Evolutionary conservation across 2,797 vertebrate species (phyloP), one percentile per base, ranked within the genome.

Genomic region (Pseudochirops corinnae): DNA sequence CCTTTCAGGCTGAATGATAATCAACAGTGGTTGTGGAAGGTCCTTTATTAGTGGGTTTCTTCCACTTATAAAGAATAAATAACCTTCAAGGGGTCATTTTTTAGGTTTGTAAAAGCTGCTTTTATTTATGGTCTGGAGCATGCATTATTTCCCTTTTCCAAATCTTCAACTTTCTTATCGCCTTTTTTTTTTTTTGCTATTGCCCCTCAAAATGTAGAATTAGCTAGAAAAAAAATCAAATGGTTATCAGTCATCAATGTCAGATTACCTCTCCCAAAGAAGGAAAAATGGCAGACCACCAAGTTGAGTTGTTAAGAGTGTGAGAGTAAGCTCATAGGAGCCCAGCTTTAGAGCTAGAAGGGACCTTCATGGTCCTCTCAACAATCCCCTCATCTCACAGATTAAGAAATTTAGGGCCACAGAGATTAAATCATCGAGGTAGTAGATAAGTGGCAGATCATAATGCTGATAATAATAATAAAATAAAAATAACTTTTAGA

Each of bases 1-100:
- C 93, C 90, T 98, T 97, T 98, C 95, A 96, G 90, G 95, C 91
- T 96, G 96, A 97, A 97, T 95, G 90, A 96, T 96, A 95, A 97
- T 97, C 93, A 95, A 24, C 29, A 46, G 55, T 74, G 67, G 93
- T 94, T 96, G 46, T 33, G 28, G 96, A 95, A 91, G n/a, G 6
- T 93, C 6, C 46, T 95, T 95, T 93, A 90, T 90, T 92, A 95
- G 92, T 0, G 87, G 28, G 46, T 56, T 5, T 39, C 33, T 39
- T 94, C 93, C 18, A 93, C 74, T 58, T 55, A 50, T 46, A 92
- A 97, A 96, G 90, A 90, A 95, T 96, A 97, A 97, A 94, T 92
- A 74, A 87, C 91, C 52, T 93, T 55, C 55, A 87, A 39, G 11
- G n/a, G 57, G 56, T 26, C 46, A 18, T 55, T 87, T 87, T 90